A percentile compares a stretch with the other conserved stretches of the same genome.
Evolutionary conservation across 2,888 invertebrate species (phyloP).

Genomic region (Yponomeuta sedellus): DNA sequence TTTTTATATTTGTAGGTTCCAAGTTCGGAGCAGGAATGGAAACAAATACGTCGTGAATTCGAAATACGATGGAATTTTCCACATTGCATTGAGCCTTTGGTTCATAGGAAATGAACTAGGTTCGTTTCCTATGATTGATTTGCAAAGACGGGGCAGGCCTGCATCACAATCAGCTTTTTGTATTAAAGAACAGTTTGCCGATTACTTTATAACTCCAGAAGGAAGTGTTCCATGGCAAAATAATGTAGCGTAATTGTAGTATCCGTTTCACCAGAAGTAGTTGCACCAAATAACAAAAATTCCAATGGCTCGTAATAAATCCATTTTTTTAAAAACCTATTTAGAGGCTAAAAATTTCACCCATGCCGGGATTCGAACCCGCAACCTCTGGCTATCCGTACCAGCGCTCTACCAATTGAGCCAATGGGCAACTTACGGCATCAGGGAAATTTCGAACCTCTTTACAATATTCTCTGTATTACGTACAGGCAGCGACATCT

Average conservation of each 20-base stretch:
- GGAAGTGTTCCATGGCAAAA: conserved; percentile 21
- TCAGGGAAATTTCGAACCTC: too few species aligned
- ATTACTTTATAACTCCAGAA: conserved; percentile 26
- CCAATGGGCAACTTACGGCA: too few species aligned
- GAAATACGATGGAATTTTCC: conserved; percentile 29
- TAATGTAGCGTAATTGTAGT: conserved; percentile 20
- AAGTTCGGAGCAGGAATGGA: conserved; percentile 26
- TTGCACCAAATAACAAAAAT: conserved; percentile 12
- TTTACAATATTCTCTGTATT: too few species aligned
- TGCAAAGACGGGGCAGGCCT: conserved; percentile 23
- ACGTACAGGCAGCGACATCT: too few species aligned
- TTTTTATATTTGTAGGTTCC: conserved; percentile 26
- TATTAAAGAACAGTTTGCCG: conserved; percentile 27
- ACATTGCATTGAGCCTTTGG: conserved; percentile 26
- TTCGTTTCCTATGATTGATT: conserved; percentile 23
- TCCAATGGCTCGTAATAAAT: conserved; percentile 15
- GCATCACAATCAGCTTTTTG: conserved; percentile 25
- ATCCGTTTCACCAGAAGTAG: conserved; percentile 15
- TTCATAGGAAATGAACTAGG: conserved; percentile 24
- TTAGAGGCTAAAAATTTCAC: too few species aligned
- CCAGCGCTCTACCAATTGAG: too few species aligned
- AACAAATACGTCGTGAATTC: conserved; percentile 23
- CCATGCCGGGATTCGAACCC: too few species aligned
- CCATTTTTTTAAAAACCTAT: too few species aligned
- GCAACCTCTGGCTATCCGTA: too few species aligned